Base-by-base conservation (phyloP, 2,113 vertebrate genomes). In the Zeus faber region DNA sequence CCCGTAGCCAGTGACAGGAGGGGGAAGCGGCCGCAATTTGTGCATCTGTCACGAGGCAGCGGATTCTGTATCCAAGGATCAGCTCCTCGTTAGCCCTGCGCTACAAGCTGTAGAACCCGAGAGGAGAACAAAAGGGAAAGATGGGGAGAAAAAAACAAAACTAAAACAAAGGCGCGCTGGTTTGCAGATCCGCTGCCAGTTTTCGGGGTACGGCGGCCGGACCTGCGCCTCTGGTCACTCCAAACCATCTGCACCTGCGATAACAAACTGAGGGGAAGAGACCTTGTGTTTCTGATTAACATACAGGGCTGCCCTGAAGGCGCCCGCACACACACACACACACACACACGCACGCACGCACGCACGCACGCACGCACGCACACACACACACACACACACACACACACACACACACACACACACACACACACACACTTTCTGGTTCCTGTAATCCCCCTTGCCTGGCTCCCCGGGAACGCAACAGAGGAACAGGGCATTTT, bases 161-260 rank as follows among this genome's bases (percentile, higher is more conserved):
- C n/a, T n/a, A n/a, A n/a, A n/a, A n/a, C 13, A 11, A 8, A 2
- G 31, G 31, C 31, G 8, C 8, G 31, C 8, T 33, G 31, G 31
- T 33, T 4, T 29, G 27, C 4, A 29, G 27, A 9, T 29, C 4
- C 21, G 13, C 8, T 11, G 16, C 13, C 11, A 16, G 8, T 3
- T 18, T 3, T 29, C 3, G 48, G 33, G 70, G 43, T 35, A 37
- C 50, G 40, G 23, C 55, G 49, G 66, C 31, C 13, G 37, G 3
- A 17, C 1, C 26, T 8, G 29, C 68, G 60, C 49, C 63, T 72
- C 62, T 54, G 52, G 55, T 81, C 62, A 73, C 49, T 56, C 29
- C 56, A 85, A 87, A 87, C 68, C 10, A 80, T 67, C 71, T 81
- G 72, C 87, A 89, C 73, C 79, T 90, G 81, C 78, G 77, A 86